phyloP scores from a whole-genome alignment of 2,888 invertebrate genomes.

The Phasia obesa region DNA sequence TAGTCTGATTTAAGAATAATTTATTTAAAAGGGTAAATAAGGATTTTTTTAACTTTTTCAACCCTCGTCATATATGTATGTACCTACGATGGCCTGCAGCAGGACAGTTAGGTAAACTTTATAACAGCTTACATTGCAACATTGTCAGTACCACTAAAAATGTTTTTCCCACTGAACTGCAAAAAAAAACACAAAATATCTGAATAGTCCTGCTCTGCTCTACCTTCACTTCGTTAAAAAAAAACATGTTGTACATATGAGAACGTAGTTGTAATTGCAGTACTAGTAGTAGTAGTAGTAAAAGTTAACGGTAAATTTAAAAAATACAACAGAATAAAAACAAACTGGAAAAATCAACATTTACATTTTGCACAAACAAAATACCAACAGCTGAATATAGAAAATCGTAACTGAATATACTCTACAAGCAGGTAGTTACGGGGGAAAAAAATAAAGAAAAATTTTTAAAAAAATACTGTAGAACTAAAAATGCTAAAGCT shows the following conservation, averaged over 20 bases:
- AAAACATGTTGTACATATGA: neutral
- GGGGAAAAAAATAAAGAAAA: neutral
- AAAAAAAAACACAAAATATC: neutral
- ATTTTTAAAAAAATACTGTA: neutral
- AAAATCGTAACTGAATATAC: conserved; percentile 20
- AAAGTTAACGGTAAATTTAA: conserved; percentile 35
- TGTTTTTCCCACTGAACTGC: conserved; percentile 1
- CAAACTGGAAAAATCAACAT: conserved; percentile 36
- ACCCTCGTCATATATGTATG: neutral
- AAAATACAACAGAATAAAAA: conserved; percentile 13
- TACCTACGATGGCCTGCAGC: neutral
- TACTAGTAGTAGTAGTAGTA: too few species aligned
- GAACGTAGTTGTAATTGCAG: neutral
- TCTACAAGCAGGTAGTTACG: conserved; percentile 34
- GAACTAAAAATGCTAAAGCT: neutral
- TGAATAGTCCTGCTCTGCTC: conserved; percentile 10
- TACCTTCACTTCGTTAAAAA: conserved; percentile 18
- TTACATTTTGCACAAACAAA: conserved; percentile 36
- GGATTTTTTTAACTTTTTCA: neutral
- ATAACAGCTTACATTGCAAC: neutral
- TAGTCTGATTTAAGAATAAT: too few species aligned
- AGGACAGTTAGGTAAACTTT: conserved; percentile 17
- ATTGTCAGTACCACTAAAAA: conserved; percentile 4
- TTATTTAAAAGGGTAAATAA: too few species aligned
- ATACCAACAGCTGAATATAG: conserved; percentile 23